Evolutionary conservation across 2,113 vertebrate species (phyloP).

Genomic region (Morone saxatilis): DNA sequence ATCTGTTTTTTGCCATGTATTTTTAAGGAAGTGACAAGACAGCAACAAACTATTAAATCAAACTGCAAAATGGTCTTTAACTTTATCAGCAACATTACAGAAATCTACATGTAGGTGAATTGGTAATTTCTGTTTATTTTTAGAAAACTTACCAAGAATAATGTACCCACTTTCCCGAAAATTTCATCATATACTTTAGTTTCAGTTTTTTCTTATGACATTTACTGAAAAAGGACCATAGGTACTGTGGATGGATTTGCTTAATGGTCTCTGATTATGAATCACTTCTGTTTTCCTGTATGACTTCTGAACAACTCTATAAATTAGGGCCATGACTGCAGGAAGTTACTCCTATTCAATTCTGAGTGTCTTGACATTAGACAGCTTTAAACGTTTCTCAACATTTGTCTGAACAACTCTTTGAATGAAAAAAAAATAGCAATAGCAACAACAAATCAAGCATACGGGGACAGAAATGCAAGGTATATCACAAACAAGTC

Average conservation of each 20-base stretch:
- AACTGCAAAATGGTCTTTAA: not conserved
- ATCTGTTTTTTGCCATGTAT: not conserved
- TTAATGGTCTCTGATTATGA: not conserved
- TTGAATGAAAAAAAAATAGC: not conserved
- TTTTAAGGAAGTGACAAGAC: not conserved
- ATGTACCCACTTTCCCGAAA: not conserved
- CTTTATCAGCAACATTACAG: not conserved
- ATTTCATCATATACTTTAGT: not conserved
- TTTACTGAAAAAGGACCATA: not conserved
- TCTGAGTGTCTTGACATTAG: not conserved
- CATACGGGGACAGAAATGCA: not conserved
- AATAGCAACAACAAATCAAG: not conserved
- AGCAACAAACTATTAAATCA: not conserved
- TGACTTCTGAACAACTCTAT: not conserved
- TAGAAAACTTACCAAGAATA: not conserved
- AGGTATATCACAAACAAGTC: not conserved
- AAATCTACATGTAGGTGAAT: not conserved
- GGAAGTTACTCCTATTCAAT: not conserved
- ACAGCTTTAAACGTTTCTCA: not conserved
- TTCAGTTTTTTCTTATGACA: not conserved
- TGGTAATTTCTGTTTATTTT: not conserved
- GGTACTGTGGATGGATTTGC: not conserved
- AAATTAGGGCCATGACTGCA: too few relatives aligned
- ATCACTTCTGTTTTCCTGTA: not conserved
- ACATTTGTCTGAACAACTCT: not conserved